These are phyloP conservation scores for Chionis minor DNA, from an alignment of 2,113 vertebrate genomes.

Conservation along the genomic window DNA sequence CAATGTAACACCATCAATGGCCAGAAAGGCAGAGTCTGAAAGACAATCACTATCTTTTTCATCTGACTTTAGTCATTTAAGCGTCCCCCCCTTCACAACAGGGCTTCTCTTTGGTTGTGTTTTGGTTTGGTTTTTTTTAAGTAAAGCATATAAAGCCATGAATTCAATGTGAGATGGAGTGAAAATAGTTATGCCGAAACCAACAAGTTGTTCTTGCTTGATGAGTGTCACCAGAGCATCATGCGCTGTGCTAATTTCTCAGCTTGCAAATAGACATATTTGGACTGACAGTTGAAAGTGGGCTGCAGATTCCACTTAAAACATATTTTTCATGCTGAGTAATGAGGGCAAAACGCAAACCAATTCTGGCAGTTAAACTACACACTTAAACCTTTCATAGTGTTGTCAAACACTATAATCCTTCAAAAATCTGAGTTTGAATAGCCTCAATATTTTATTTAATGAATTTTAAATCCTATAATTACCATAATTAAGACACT, in stretches of 20 bases:
- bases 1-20: background rate
- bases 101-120: background rate
- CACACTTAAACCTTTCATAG: slow-evolving; percentile 70
- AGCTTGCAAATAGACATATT: slow-evolving; percentile 60
- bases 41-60: background rate
- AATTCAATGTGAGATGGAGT: background rate
- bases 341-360: slow-evolving; percentile 72
- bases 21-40: background rate
- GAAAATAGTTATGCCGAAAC: slow-evolving; percentile 16
- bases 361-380: slow-evolving; percentile 72
- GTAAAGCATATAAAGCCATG: background rate
- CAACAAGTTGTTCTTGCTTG: slow-evolving; percentile 17
- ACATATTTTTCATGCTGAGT: slow-evolving; percentile 64
- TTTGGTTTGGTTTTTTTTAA: background rate
- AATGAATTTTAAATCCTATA: slow-evolving; percentile 63
- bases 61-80: background rate
- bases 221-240: slow-evolving; percentile 59
- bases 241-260: slow-evolving; percentile 47
- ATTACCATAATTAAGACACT: slow-evolving; percentile 65
- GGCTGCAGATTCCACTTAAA: slow-evolving; percentile 68
- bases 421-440: slow-evolving; percentile 59
- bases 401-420: slow-evolving; percentile 71
- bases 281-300: slow-evolving; percentile 72
- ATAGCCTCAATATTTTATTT: slow-evolving; percentile 56
- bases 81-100: background rate